Conservation (phyloP, 2,888 invertebrate species). For the Panzeria rudis region DNA sequence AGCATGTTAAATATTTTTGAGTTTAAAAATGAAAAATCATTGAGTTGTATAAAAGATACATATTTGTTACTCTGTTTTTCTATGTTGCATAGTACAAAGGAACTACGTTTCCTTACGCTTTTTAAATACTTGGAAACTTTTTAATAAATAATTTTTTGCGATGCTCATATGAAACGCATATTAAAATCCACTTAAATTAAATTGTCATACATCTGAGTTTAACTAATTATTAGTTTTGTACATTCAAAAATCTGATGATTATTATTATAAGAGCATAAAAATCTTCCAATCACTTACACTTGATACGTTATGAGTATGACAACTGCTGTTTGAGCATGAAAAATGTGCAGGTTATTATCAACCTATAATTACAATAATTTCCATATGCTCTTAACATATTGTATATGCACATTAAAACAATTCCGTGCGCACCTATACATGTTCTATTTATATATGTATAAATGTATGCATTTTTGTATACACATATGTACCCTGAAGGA, state of each 20-base stretch:
- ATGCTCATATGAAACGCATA: too few relatives aligned
- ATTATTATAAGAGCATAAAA: constrained; percentile 15
- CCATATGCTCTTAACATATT: constrained; percentile 47
- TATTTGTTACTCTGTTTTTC: too few relatives aligned
- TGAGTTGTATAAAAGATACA: background rate
- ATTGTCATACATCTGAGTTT: background rate
- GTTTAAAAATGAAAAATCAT: background rate
- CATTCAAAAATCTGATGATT: constrained; percentile 1
- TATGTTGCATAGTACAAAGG: too few relatives aligned
- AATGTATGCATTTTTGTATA: background rate
- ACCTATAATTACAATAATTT: constrained; percentile 65
- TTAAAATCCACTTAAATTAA: background rate
- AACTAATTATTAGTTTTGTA: constrained; percentile 12
- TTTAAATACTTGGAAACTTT: background rate
- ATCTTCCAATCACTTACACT: constrained; percentile 32
- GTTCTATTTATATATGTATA: background rate
- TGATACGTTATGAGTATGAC: constrained; percentile 17
- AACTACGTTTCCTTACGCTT: too few relatives aligned
- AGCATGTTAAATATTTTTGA: background rate
- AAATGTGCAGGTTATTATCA: constrained; percentile 47
- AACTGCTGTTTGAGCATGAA: constrained; percentile 37
- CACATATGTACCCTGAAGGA: too few relatives aligned
- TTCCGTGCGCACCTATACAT: background rate
- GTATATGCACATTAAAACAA: background rate
- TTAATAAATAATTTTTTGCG: background rate